phyloP scores from a whole-genome alignment of 2,888 invertebrate genomes.

The Dolichopus griseipennis region DNA sequence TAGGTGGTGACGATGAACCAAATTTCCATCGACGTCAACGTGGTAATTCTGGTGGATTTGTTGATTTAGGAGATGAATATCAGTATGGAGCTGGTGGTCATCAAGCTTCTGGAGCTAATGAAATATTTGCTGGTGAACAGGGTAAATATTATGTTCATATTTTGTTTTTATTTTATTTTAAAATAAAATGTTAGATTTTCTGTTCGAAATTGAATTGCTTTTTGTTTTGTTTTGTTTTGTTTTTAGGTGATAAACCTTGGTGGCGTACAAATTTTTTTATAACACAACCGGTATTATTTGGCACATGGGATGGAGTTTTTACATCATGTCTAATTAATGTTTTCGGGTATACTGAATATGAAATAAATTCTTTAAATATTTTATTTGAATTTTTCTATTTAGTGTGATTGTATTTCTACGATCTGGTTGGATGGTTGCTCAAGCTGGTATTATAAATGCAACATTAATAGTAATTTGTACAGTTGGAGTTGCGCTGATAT shows the following conservation, averaged over 20 bases:
- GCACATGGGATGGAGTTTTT: constrained; percentile 94
- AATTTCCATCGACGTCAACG: constrained; percentile 48
- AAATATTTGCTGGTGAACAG: constrained; percentile 85
- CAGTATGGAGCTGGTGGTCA: constrained; percentile 72
- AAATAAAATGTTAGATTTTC: neutral
- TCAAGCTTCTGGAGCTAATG: constrained; percentile 79
- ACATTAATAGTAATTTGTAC: constrained; percentile 72
- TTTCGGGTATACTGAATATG: constrained; percentile 53
- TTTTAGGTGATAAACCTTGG: constrained; percentile 45
- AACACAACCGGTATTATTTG: constrained; percentile 90
- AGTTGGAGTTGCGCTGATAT: constrained; percentile 82
- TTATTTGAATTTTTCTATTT: neutral
- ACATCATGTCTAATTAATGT: constrained; percentile 96
- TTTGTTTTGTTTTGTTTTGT: neutral
- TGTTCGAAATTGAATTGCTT: too few relatives aligned
- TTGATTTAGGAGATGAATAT: constrained; percentile 65
- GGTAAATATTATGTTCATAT: constrained; percentile 41
- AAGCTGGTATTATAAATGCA: constrained; percentile 74
- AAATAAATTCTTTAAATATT: neutral
- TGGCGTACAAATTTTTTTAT: constrained; percentile 96
- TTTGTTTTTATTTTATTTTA: neutral
- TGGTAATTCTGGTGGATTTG: constrained; percentile 64
- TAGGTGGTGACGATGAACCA: constrained; percentile 39
- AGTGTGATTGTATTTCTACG: constrained; percentile 89
- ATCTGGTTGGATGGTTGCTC: constrained; percentile 95